phyloP scores from a whole-genome alignment of 2,888 invertebrate species.

The Buathra laborator region DNA sequence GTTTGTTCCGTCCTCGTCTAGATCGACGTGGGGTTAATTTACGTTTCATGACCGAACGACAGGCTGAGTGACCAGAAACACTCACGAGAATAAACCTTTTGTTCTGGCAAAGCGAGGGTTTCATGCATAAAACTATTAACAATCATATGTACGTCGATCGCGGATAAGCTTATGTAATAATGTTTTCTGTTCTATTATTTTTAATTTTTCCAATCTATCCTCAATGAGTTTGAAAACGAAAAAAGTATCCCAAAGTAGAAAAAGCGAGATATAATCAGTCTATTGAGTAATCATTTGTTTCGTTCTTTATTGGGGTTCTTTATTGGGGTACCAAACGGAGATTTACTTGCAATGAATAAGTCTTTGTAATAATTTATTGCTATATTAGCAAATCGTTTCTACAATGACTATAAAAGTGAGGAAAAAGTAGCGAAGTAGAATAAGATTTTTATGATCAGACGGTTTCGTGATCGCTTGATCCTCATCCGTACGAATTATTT shows the following conservation, averaged over 20 bases:
- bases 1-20: constrained; percentile 19
- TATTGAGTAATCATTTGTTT: background rate
- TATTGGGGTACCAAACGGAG: too few species aligned
- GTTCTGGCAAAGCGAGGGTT: constrained; percentile 25
- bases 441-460: background rate
- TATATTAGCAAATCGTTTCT: too few species aligned
- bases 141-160: background rate
- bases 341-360: too few species aligned
- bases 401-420: background rate
- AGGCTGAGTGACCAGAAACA: constrained; percentile 17
- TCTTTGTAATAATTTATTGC: too few species aligned
- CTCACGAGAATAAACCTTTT: constrained; percentile 18
- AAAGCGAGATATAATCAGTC: constrained; percentile 36
- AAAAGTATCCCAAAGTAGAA: constrained; percentile 11
- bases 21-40: constrained; percentile 70
- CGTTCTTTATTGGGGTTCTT: background rate
- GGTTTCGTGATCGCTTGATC: background rate
- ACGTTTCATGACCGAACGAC: constrained; percentile 66
- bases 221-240: background rate
- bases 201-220: background rate
- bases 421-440: background rate
- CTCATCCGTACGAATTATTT: constrained; percentile 54
- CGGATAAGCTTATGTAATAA: background rate
- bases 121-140: constrained; percentile 15
- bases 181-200: background rate